phyloP scores from a whole-genome alignment of 2,113 vertebrate species.

The Brevimyrus niger region DNA sequence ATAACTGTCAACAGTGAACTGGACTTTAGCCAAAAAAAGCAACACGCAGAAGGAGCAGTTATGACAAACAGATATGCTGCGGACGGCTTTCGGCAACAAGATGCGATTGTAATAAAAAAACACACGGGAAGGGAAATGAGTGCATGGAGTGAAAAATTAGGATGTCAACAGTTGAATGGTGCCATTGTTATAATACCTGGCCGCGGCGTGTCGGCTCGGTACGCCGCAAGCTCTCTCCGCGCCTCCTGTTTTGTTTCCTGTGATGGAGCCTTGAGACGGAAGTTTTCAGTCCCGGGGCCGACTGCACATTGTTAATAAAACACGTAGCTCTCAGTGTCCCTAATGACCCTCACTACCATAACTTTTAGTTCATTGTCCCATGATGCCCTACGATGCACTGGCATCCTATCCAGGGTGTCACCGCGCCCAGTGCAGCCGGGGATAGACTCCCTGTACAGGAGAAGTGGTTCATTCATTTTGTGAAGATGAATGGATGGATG shows the following conservation, averaged over 20 bases:
- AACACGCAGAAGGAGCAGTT: background rate
- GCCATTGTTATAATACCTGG: constrained; percentile 4
- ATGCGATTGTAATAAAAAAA: background rate
- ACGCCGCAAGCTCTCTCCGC: background rate
- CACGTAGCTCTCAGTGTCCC: background rate
- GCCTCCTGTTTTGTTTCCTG: background rate
- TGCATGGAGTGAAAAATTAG: background rate
- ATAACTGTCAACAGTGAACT: too few species aligned
- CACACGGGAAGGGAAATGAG: background rate
- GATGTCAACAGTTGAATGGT: constrained; percentile 14
- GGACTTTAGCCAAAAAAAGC: background rate
- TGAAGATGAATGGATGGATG: background rate
- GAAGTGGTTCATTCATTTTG: background rate
- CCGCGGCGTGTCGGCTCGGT: background rate
- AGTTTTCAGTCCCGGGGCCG: background rate
- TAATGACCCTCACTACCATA: background rate
- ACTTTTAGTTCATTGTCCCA: background rate
- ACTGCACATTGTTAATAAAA: background rate
- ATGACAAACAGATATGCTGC: background rate
- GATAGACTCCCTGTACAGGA: background rate
- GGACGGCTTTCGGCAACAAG: background rate
- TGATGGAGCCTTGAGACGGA: background rate
- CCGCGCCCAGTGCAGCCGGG: background rate
- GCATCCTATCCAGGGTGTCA: background rate
- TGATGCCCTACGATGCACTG: background rate